Evolutionary conservation across 2,888 invertebrate species (phyloP).

Genomic region (Aproaerema taeniolella): DNA sequence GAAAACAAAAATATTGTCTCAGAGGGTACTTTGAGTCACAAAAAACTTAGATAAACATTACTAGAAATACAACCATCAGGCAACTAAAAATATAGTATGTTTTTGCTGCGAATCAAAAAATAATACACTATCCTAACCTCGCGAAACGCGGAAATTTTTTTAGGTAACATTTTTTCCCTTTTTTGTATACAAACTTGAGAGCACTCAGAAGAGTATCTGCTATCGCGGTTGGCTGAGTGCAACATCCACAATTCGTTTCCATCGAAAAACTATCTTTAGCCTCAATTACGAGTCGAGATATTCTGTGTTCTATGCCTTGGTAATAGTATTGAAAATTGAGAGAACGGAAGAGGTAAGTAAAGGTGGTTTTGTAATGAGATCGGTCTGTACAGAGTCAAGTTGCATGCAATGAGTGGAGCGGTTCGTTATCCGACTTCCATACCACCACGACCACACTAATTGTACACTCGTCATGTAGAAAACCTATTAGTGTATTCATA

Average conservation of each 20-base stretch:
- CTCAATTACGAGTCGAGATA: not conserved
- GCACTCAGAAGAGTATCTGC: slow-evolving; percentile 47
- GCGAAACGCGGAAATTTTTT: slow-evolving; percentile 13
- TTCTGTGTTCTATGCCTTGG: slow-evolving; percentile 1
- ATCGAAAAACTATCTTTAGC: slow-evolving; percentile 27
- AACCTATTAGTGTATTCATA: too few relatives aligned
- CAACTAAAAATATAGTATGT: too few relatives aligned
- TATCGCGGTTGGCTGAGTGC: slow-evolving; percentile 42
- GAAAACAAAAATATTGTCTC: not conserved
- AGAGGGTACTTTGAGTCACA: not conserved
- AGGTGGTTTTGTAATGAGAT: slow-evolving; percentile 34
- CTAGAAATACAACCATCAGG: too few relatives aligned
- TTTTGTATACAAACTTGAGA: slow-evolving; percentile 38
- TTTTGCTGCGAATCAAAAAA: too few relatives aligned
- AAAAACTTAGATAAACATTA: not conserved
- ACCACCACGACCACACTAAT: slow-evolving; percentile 52
- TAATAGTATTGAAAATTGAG: slow-evolving; percentile 21
- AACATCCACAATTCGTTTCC: slow-evolving; percentile 33
- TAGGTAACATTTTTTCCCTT: slow-evolving; percentile 35
- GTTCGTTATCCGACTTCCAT: slow-evolving; percentile 58
- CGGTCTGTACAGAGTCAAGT: slow-evolving; percentile 38
- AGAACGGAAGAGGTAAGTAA: slow-evolving; percentile 10
- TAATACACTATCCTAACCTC: not conserved
- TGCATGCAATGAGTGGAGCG: slow-evolving; percentile 52
- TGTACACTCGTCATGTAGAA: slow-evolving; percentile 48